A percentile compares a stretch with the other conserved stretches of the same genome.
Evolutionary conservation across 2,888 invertebrate genomes (phyloP).

Genomic region (Agriopis aurantiaria): DNA sequence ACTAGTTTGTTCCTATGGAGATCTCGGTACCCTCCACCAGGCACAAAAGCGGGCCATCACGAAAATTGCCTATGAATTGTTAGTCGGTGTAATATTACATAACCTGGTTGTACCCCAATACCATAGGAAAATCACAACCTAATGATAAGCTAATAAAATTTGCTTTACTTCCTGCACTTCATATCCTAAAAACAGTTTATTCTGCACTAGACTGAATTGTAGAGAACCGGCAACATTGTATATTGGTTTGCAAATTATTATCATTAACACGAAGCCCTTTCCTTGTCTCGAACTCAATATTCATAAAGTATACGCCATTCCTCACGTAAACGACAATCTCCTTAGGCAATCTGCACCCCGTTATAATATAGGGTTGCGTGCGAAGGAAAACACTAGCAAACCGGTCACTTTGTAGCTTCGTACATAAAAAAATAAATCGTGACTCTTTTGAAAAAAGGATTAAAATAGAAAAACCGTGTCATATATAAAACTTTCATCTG

Average conservation of each 20-base stretch:
- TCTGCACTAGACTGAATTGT: too few species aligned
- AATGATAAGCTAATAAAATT: too few species aligned
- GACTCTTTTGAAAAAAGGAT: background rate
- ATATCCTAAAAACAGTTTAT: background rate
- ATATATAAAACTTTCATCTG: background rate
- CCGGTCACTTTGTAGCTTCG: background rate
- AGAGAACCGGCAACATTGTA: background rate
- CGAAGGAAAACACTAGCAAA: background rate
- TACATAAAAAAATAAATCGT: background rate
- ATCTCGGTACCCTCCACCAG: too few species aligned
- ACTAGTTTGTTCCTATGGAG: too few species aligned
- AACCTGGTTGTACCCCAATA: too few species aligned
- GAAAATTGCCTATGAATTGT: too few species aligned
- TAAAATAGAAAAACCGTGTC: background rate
- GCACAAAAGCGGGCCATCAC: too few species aligned
- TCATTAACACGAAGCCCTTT: constrained; percentile 11
- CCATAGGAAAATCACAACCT: too few species aligned
- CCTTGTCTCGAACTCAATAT: constrained; percentile 39
- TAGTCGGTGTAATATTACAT: too few species aligned
- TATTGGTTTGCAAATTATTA: background rate
- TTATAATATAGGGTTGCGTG: constrained; percentile 30
- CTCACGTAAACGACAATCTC: constrained; percentile 35
- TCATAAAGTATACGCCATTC: constrained; percentile 40
- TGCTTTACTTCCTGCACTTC: background rate
- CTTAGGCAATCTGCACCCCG: constrained; percentile 35